These are phyloP conservation scores for Aulostomus chinensis DNA, from an alignment of 2,797 vertebrate genomes.

Conservation along the genomic window DNA sequence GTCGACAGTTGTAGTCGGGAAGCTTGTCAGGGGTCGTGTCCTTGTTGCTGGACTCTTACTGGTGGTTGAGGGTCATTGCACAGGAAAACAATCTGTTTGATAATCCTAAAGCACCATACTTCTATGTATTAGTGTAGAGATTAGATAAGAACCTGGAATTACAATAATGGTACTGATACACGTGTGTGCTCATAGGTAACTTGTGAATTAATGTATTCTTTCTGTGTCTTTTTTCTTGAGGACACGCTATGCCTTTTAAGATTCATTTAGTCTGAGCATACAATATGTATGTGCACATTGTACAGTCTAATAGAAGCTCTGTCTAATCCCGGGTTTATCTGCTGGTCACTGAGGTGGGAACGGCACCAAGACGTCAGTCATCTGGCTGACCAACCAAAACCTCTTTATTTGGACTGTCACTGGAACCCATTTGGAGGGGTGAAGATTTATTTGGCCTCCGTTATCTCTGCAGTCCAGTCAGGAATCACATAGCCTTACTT, in stretches of 20 bases:
- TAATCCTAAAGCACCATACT: conserved; percentile 1
- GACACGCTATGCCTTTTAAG: neutral
- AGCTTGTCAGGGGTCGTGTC: conserved; percentile 15
- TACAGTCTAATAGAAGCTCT: conserved; percentile 55
- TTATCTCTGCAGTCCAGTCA: conserved; percentile 81
- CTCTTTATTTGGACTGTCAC: conserved; percentile 83
- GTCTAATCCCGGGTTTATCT: conserved; percentile 76
- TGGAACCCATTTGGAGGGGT: conserved; percentile 76
- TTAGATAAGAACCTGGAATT: neutral
- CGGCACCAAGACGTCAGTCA: conserved; percentile 77
- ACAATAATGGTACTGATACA: too few relatives aligned
- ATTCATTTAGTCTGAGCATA: conserved; percentile 7
- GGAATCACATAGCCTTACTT: conserved; percentile 78
- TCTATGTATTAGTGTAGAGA: neutral
- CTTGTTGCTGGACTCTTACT: conserved; percentile 10
- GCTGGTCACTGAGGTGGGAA: conserved; percentile 68
- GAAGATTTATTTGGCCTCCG: conserved; percentile 82
- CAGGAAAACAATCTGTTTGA: neutral
- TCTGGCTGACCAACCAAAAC: conserved; percentile 78
- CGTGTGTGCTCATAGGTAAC: too few relatives aligned
- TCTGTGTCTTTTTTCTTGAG: conserved; percentile 5
- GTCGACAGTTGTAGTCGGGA: conserved; percentile 15
- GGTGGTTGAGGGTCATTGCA: neutral
- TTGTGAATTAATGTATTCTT: too few relatives aligned
- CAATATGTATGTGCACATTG: neutral